Conservation (phyloP, 2,888 invertebrate genomes). For the Linnaemya vulpina region DNA sequence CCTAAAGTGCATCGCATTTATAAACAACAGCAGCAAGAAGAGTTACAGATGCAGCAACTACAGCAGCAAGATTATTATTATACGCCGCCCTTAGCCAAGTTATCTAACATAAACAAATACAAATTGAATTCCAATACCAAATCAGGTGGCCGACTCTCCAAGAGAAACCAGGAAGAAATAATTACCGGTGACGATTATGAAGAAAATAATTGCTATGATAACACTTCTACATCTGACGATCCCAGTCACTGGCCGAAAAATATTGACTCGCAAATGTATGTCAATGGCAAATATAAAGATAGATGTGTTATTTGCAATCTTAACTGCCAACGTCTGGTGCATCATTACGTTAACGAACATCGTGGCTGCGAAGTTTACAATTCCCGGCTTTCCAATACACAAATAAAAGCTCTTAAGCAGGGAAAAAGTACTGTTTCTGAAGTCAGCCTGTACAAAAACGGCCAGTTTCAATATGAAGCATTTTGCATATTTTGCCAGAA, state of each 20-base stretch:
- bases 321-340: constrained; percentile 74
- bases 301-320: constrained; percentile 75
- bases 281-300: constrained; percentile 61
- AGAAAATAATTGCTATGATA: constrained; percentile 40
- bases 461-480: constrained; percentile 75
- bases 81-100: constrained; percentile 8
- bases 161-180: constrained; percentile 54
- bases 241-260: constrained; percentile 72
- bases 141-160: neutral
- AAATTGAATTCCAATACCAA: neutral
- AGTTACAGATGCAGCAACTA: constrained; percentile 41
- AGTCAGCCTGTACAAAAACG: constrained; percentile 73
- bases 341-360: constrained; percentile 77
- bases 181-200: constrained; percentile 68
- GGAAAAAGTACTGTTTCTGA: constrained; percentile 69
- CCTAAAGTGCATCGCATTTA: constrained; percentile 73
- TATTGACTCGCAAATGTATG: constrained; percentile 70
- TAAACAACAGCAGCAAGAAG: constrained; percentile 64
- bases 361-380: constrained; percentile 76
- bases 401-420: constrained; percentile 70
- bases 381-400: constrained; percentile 73
- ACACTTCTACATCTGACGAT: constrained; percentile 25
- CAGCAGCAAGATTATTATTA: constrained; percentile 18
- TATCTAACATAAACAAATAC: neutral
- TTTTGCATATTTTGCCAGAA: constrained; percentile 77